A percentile compares a stretch with the other conserved stretches of the same genome.
phyloP scores from a whole-genome alignment of 2,797 vertebrate species.

The Acanthornis magna region DNA sequence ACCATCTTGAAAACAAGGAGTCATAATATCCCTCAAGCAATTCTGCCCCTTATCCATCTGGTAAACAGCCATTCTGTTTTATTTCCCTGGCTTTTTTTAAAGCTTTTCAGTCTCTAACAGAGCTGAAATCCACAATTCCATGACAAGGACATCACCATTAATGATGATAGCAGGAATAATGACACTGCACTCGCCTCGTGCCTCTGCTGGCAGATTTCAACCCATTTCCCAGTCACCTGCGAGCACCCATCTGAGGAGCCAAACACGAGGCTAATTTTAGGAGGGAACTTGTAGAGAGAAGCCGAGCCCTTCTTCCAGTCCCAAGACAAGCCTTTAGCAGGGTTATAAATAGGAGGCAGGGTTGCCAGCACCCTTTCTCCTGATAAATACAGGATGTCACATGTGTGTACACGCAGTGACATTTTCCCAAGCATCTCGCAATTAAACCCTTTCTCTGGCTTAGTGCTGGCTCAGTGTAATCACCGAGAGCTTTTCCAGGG shows the following conservation, averaged over 20 bases:
- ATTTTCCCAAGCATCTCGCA: conserved; percentile 16
- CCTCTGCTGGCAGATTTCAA: background rate
- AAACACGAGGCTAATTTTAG: background rate
- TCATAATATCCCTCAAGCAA: conserved; percentile 25
- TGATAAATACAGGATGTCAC: background rate
- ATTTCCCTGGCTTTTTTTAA: background rate
- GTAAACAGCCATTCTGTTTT: conserved; percentile 55
- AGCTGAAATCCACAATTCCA: conserved; percentile 35
- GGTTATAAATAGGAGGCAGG: background rate
- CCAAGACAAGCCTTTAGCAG: background rate
- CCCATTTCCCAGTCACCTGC: conserved; percentile 28
- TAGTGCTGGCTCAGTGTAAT: background rate
- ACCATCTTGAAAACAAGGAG: conserved; percentile 51
- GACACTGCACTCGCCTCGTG: background rate
- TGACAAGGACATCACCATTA: conserved; percentile 48
- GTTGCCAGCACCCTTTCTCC: conserved; percentile 13
- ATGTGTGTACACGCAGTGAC: background rate
- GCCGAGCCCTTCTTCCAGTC: background rate
- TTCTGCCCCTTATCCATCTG: conserved; percentile 62
- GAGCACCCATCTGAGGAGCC: background rate
- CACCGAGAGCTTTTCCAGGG: background rate
- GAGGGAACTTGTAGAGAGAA: background rate
- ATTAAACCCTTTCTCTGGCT: conserved; percentile 3
- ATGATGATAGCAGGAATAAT: conserved; percentile 30
- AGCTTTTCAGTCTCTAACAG: background rate